Base-by-base conservation (phyloP, 1,140 invertebrate species). In the Diorhabda sublineata region DNA sequence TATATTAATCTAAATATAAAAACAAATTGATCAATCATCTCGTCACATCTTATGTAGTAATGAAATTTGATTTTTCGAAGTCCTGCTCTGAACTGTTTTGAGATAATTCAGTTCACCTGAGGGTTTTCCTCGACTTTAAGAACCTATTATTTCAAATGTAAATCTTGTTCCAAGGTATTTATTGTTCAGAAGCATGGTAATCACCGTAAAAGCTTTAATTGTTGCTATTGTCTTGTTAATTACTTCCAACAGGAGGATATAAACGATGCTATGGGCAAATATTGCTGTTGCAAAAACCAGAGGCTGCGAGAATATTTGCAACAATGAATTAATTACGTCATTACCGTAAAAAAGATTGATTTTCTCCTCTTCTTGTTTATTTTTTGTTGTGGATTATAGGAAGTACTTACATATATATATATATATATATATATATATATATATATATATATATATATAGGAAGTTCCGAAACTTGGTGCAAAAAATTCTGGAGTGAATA, bases 101-200 rank as follows among this genome's bases (percentile, higher is more conserved):
- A 59, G 41, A 45, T 45, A 60, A 67, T 67, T 26, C 57, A 67
- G 58, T 67, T 60, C 57, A 45, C 65, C 65, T 60, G 65, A 8
- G 57, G 65, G 42, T 59, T 59, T 67, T 67, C 57, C 58, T 60
- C 57, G 45, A 45, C 65, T 8, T 60, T 67, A 45, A 67, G 65
- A 67, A 60, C 65, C 65, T 59, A 59, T 67, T 67, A 67, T 67
- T 67, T 60, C 43, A 52, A 59, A 67, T 67, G 65, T 60, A 67
- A 67, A 67, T 67, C 57, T 64, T 60, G 58, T 67, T 41, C 26
- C 42, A 11, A 59, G 58, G 57, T 11, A 58, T 58, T 67, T 60
- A 67, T 67, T 67, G 65, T 60, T 60, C 65, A 52, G 65, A 60
- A 67, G 65, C 65, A 67, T 60, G 47, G 57, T 67, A 67, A 67